phyloP scores from a whole-genome alignment of 2,888 invertebrate genomes.

The Drosophila meridiana region DNA sequence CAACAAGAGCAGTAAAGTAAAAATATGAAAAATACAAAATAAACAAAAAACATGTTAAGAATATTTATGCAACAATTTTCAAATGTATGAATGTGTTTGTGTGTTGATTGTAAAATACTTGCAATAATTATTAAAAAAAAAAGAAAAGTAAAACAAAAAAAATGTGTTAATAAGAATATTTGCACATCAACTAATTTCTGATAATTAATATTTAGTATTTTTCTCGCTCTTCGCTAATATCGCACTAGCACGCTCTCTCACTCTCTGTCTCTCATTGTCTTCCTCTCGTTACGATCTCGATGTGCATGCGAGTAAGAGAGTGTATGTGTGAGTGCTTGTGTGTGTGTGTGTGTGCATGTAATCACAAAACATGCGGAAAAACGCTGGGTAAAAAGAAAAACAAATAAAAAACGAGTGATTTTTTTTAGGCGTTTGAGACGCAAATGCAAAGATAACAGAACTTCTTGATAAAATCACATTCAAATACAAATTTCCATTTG shows the following conservation, averaged over 20 bases:
- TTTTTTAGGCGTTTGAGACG: constrained; percentile 14
- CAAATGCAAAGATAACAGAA: constrained; percentile 32
- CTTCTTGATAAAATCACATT: constrained; percentile 10
- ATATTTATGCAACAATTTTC: constrained; percentile 53
- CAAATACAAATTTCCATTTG: constrained; percentile 2
- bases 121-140: constrained; percentile 47
- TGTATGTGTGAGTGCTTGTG: not conserved
- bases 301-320: constrained; percentile 11
- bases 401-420: constrained; percentile 34
- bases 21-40: constrained; percentile 8
- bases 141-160: constrained; percentile 11
- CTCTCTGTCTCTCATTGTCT: constrained; percentile 26
- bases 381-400: constrained; percentile 33
- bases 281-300: constrained; percentile 38
- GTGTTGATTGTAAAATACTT: constrained; percentile 36
- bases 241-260: constrained; percentile 5
- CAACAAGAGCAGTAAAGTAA: constrained; percentile 32
- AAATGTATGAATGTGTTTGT: constrained; percentile 35
- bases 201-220: constrained; percentile 63
- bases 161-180: constrained; percentile 60
- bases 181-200: constrained; percentile 55
- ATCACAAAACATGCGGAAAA: constrained; percentile 59
- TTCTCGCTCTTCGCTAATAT: constrained; percentile 12
- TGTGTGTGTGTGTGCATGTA: constrained; percentile 25
- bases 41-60: constrained; percentile 30